A percentile compares a stretch with the other conserved stretches of the same genome.
phyloP scores from a whole-genome alignment of 2,113 vertebrate species.

The Phrynosoma blainvillii region DNA sequence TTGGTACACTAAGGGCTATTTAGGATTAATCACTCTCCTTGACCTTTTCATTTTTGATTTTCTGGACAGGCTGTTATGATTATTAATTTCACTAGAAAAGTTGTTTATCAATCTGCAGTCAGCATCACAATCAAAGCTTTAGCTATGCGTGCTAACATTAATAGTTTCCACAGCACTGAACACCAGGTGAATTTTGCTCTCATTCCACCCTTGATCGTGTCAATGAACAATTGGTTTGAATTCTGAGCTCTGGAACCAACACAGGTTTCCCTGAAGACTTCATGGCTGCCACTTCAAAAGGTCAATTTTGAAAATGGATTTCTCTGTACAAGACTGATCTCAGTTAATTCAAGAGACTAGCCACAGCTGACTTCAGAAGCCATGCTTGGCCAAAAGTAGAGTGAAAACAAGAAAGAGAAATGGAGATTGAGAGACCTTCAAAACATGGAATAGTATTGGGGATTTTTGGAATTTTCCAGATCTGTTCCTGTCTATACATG shows the following conservation, averaged over 20 bases:
- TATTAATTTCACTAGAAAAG: slow-evolving; percentile 64
- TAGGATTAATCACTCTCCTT: slow-evolving; percentile 57
- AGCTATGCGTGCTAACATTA: not conserved
- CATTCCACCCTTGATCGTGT: slow-evolving; percentile 25
- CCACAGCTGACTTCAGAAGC: slow-evolving; percentile 28
- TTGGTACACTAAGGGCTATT: slow-evolving; percentile 55
- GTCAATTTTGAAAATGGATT: slow-evolving; percentile 45
- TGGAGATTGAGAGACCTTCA: accelerated
- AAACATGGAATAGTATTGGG: not conserved
- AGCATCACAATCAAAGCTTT: slow-evolving; percentile 43
- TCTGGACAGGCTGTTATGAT: slow-evolving; percentile 42
- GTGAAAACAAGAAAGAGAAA: slow-evolving; percentile 7
- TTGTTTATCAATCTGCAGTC: slow-evolving; percentile 51
- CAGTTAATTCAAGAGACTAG: slow-evolving; percentile 26
- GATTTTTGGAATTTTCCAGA: not conserved
- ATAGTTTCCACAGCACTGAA: slow-evolving; percentile 9
- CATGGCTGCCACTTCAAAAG: slow-evolving; percentile 38
- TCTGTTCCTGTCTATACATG: not conserved
- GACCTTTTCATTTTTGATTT: slow-evolving; percentile 57
- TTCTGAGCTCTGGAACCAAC: slow-evolving; percentile 22
- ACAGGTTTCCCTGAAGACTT: slow-evolving; percentile 43
- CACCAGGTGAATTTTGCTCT: slow-evolving; percentile 34
- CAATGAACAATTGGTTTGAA: slow-evolving; percentile 32
- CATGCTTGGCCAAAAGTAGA: slow-evolving; percentile 34
- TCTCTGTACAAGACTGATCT: slow-evolving; percentile 40